These are phyloP conservation scores for Astur gentilis DNA, from an alignment of 2,113 vertebrate species.

Conservation along the genomic window DNA sequence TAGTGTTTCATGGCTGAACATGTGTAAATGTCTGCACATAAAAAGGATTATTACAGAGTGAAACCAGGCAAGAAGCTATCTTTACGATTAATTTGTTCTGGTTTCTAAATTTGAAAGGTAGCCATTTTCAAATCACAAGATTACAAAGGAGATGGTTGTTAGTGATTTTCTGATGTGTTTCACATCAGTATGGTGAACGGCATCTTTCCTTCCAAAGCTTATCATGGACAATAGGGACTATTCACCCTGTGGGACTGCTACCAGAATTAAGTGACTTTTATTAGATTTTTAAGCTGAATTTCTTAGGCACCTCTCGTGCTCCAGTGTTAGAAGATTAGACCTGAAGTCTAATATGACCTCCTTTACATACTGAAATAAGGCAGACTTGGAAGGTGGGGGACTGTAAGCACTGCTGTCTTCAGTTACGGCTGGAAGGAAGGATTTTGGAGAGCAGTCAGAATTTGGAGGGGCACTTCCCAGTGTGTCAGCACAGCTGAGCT, in stretches of 20 bases:
- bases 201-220: background rate
- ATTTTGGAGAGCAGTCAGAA: background rate
- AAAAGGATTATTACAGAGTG: background rate
- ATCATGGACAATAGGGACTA: background rate
- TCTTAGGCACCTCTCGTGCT: background rate
- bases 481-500: background rate
- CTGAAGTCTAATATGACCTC: background rate
- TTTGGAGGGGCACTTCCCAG: background rate
- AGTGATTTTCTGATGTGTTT: background rate
- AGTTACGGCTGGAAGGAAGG: background rate
- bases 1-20: background rate
- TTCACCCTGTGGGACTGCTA: background rate
- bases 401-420: background rate
- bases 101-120: background rate
- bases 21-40: background rate
- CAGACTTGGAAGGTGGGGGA: background rate
- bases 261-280: background rate
- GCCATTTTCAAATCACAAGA: background rate
- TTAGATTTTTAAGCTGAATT: background rate
- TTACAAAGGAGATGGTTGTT: background rate
- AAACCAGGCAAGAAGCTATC: background rate
- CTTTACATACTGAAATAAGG: background rate
- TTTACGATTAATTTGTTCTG: background rate
- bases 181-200: background rate
- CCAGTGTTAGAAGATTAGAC: background rate